These are phyloP conservation scores for Takifugu bimaculatus DNA, from an alignment of 2,113 vertebrate genomes.

Conservation along the genomic window DNA sequence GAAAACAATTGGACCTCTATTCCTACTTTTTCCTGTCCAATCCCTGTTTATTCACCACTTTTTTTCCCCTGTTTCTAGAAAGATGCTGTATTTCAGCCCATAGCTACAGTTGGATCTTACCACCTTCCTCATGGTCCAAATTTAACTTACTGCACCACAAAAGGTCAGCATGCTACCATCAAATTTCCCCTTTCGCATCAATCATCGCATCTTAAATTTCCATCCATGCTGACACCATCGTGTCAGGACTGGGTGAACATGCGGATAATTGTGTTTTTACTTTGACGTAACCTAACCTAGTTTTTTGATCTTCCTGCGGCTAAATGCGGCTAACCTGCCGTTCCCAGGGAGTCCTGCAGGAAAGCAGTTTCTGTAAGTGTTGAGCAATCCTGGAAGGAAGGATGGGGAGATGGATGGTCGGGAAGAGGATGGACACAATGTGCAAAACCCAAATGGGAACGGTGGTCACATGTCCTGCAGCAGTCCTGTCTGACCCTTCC, in stretches of 20 bases:
- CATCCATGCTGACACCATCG: not conserved
- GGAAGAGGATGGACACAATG: slow-evolving; percentile 65
- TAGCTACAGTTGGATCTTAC: too few species aligned
- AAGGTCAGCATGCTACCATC: too few species aligned
- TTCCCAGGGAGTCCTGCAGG: slow-evolving; percentile 43
- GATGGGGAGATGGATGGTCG: slow-evolving; percentile 72
- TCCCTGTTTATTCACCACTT: too few species aligned
- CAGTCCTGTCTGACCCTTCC: slow-evolving; percentile 73
- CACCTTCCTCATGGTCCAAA: too few species aligned
- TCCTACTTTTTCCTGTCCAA: too few species aligned
- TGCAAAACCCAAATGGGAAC: slow-evolving; percentile 78
- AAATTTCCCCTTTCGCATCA: too few species aligned
- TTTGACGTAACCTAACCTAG: slow-evolving; percentile 38
- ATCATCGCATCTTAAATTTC: too few species aligned
- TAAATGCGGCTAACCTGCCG: slow-evolving; percentile 24
- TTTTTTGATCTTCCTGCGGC: slow-evolving; percentile 23
- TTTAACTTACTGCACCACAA: too few species aligned
- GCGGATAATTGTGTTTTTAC: slow-evolving; percentile 29
- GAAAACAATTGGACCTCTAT: too few species aligned
- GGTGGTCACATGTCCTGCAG: slow-evolving; percentile 77
- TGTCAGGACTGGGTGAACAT: not conserved
- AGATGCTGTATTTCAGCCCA: too few species aligned
- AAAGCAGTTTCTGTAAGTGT: slow-evolving; percentile 51
- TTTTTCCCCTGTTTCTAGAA: too few species aligned
- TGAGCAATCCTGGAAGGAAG: slow-evolving; percentile 74